Base-by-base conservation (phyloP, 2,888 invertebrate genomes). In the Eupithecia vulgata region DNA sequence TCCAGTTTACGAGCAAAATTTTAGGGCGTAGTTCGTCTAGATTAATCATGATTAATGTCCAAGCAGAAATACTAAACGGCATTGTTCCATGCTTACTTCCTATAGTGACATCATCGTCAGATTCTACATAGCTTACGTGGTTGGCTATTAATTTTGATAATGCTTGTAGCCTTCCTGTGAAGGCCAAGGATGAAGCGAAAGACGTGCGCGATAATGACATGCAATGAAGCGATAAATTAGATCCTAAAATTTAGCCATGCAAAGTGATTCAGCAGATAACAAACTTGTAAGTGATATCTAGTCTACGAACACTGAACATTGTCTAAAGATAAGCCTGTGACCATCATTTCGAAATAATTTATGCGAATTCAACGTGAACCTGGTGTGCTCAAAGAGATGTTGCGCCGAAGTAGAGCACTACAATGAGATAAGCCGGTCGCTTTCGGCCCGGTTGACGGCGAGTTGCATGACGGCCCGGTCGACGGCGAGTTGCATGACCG, bases 401-500 rank as follows among this genome's bases (percentile, higher is more conserved):
- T 37, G 42, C 70, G 71, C 72, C 79, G 67, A 75, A 82, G 79
- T 76, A 72, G 71, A 76, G 71, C 68, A 75, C 71, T 76, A 79
- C 75, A 80, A 78, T 78, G 71, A 68, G 68, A 70, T 67, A 72
- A 68, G 77, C 74, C 59, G 75, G 69, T 75, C 77, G 73, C 67
- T 70, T 67, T 69, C 45, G 45, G 73, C 78, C 76, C 85, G 84
- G 87, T 89, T 87, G 85, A 88, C 85, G 83, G 79, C 13, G 15
- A 84, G 90, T 90, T 88, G 84, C 83, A 86, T 88, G 89, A 90
- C 90, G 45, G 73, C 78, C 76, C 85, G 84, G 87, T 89, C 87
- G 85, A 88, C 85, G 83, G 79, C 13, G 15, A 84, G 90, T 90
- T 88, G 84, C 83, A 86, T 88, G 89, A 90, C 90, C 89, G 87